Evolutionary conservation across 2,888 invertebrate genomes (phyloP).

Genomic region (Bibio marci): DNA sequence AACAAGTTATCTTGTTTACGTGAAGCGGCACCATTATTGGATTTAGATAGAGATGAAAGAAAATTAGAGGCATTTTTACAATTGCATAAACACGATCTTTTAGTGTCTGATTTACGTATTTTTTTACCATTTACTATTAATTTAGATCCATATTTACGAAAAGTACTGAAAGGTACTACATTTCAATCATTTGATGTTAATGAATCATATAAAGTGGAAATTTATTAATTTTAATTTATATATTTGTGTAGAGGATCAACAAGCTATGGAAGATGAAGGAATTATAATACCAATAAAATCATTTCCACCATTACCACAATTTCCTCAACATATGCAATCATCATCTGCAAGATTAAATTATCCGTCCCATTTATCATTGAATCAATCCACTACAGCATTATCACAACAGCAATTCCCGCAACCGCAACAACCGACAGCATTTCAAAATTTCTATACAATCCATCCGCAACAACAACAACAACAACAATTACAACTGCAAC

Average conservation of each 20-base stretch:
- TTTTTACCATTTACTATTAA: conserved; percentile 98
- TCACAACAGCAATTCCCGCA: conserved; percentile 7
- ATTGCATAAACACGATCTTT: conserved; percentile 60
- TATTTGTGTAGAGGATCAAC: conserved; percentile 46
- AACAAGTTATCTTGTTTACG: conserved; percentile 67
- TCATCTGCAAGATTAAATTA: conserved; percentile 9
- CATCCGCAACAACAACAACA: neutral
- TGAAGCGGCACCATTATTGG: conserved; percentile 76
- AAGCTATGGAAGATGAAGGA: conserved; percentile 42
- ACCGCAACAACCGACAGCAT: neutral
- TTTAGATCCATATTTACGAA: conserved; percentile 92
- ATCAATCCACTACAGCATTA: too few relatives aligned
- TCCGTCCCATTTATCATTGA: conserved; percentile 19
- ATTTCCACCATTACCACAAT: conserved; percentile 12
- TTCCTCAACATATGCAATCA: conserved; percentile 2
- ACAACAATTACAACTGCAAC: conserved; percentile 1
- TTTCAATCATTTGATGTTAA: neutral
- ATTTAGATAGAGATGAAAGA: conserved; percentile 85
- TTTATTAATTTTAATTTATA: too few relatives aligned
- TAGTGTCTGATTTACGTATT: conserved; percentile 78
- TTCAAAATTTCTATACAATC: neutral
- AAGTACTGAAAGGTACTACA: conserved; percentile 75
- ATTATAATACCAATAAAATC: conserved; percentile 23
- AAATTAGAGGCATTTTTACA: conserved; percentile 87
- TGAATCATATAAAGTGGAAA: neutral